Percentiles rank a stretch among this genome's conserved stretches.
phyloP scores from a whole-genome alignment of 2,888 invertebrate genomes.

The Phymatocera aterrima region DNA sequence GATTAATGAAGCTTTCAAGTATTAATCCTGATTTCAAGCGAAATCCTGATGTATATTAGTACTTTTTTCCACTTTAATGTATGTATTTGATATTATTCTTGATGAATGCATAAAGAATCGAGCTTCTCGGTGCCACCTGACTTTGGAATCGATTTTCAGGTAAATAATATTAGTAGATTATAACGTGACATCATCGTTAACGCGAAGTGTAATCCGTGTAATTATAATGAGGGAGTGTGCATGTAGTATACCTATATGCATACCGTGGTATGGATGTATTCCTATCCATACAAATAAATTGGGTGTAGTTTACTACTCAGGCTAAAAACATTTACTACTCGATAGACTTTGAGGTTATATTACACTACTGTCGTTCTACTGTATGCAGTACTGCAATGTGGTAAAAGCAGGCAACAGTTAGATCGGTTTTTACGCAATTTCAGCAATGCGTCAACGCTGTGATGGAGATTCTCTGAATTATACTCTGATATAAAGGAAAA shows the following conservation, averaged over 20 bases:
- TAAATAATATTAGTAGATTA: conserved; percentile 38
- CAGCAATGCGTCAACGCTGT: not conserved
- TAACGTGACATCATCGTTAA: conserved; percentile 34
- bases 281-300: not conserved
- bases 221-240: not conserved
- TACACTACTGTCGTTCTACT: too few species aligned
- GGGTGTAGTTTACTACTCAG: conserved; percentile 2
- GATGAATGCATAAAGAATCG: too few species aligned
- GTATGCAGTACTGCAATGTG: too few species aligned
- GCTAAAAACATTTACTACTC: not conserved
- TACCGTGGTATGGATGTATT: too few species aligned
- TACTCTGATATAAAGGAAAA: not conserved
- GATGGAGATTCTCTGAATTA: not conserved
- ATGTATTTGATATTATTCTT: too few species aligned
- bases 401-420: not conserved
- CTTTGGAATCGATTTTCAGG: conserved; percentile 32
- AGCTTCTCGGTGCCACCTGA: not conserved
- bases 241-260: too few species aligned
- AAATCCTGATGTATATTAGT: not conserved
- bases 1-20: too few species aligned
- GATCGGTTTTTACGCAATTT: conserved; percentile 4
- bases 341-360: conserved; percentile 15
- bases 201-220: not conserved
- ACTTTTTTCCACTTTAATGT: too few species aligned
- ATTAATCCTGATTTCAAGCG: not conserved